Evolutionary conservation across 2,888 invertebrate genomes (phyloP), one percentile per base, ranked within the genome.

Genomic region (Sussaba pulchella): DNA sequence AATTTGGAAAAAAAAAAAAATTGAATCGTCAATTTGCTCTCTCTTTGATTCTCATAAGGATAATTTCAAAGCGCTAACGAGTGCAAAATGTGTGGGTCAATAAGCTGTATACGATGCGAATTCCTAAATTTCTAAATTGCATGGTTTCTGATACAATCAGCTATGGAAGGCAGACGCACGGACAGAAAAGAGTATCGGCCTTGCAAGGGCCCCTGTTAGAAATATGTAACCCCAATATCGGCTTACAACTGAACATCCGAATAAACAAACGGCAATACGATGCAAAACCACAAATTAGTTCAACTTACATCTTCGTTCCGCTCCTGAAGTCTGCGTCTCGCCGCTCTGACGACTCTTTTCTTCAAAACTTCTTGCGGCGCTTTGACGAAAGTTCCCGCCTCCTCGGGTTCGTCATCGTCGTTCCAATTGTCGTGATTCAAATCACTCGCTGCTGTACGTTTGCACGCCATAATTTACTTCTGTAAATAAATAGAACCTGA

Each of bases 391-490:
- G 93, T 94, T 8, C 97, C 97, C 84, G 95, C 94, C 86, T 97
- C 96, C 89, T 97, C 97, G 0, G 94, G 93, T 64, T 95, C 95
- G 1, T 96, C 96, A 72, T 97, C 97, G 78, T 95, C 93, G 89
- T 97, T 95, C 97, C 98, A 98, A 91, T 98, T 98, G 10, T 96
- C 96, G 87, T 96, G 96, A 92, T 96, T 97, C 83, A 98, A 92
- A 75, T 97, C 96, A 21, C 94, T 94, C 4, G 95, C 94, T 31
- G 98, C 97, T 85, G 93, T 92, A 82, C 98, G 94, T 93, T 98
- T 98, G 66, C 92, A 91, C 85, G 96, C 94, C 96, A 96, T 97
- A 71, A 64, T 82, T 84, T 36, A 41, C n/a, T 1, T 54, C 1
- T 14, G 59, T 71, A 71, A 41, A 5, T 39, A 9, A 31, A 45